Evolutionary conservation across 2,888 invertebrate species (phyloP), one percentile per base, ranked within the genome.

Genomic region (Rhorus exstirpatorius): DNA sequence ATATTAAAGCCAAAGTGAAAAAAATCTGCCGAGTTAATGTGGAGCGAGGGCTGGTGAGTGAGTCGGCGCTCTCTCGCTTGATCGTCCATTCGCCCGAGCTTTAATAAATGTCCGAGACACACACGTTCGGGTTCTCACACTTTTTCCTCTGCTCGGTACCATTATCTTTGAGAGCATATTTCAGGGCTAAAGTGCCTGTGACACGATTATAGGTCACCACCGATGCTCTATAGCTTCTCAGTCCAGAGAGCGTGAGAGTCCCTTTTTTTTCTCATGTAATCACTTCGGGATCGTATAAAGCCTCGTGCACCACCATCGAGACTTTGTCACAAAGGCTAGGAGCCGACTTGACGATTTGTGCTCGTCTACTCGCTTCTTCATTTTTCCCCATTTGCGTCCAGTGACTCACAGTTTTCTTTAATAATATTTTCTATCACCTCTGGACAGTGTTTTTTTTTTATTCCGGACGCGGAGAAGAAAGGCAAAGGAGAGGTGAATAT

Each of bases 121-220:
- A 58, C 78, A 31, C 24, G 6, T 14, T 2, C 7, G 19, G 31
- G 24, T 35, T 17, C 14, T 44, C 55, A 41, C 58, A 44, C 41
- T 58, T 14, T 24, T 58, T 31, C 49, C 24, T 49, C 17, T 10
- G 12, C 55, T 31, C 63, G 74, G 74, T 74, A 68, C 84, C 84
- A 89, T 89, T 89, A 89, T 87, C 88, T 88, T 86, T 86, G 86
- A 88, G 85, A 89, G 87, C 86, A 86, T 89, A 88, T 89, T 88
- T 84, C 84, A 87, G 79, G 67, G 61, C 46, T 71, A 86, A 88
- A 88, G 6, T 85, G 86, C 85, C 76, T 81, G 79, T 79, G 79
- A 83, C 83, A 82, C 72, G 68, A 67, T 81, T 68, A 65, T 38
- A 24, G 72, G 31, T 72, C 67, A 61, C 44, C 31, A 31, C 2